Evolutionary conservation across 2,888 invertebrate species (phyloP).

Genomic region (Cotesia congregata): DNA sequence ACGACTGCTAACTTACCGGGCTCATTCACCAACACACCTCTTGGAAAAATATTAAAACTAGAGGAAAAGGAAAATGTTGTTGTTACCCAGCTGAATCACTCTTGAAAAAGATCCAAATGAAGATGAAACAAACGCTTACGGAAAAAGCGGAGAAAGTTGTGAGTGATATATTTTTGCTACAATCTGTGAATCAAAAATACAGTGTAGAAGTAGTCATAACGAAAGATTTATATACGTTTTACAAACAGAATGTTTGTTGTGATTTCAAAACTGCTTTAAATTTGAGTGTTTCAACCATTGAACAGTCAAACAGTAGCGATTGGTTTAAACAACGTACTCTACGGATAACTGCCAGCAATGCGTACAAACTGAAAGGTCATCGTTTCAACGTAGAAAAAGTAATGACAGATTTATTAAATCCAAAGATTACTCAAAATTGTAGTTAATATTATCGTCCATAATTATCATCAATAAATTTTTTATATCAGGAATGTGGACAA

Average conservation of each 20-base stretch:
- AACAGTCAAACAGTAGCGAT: constrained; percentile 37
- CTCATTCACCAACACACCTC: not conserved
- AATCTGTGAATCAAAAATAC: too few relatives aligned
- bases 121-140: too few relatives aligned
- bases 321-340: constrained; percentile 41
- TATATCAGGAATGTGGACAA: too few relatives aligned
- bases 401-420: constrained; percentile 19
- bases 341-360: constrained; percentile 47
- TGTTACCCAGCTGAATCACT: too few relatives aligned
- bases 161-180: too few relatives aligned
- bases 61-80: too few relatives aligned
- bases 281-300: constrained; percentile 39
- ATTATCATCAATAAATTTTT: too few relatives aligned
- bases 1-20: constrained; percentile 27
- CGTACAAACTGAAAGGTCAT: constrained; percentile 42
- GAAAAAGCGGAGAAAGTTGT: too few relatives aligned
- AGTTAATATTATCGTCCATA: too few relatives aligned
- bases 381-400: constrained; percentile 35
- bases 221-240: constrained; percentile 33
- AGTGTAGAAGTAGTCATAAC: too few relatives aligned
- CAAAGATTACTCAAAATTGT: not conserved
- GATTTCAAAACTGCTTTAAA: constrained; percentile 38
- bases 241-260: constrained; percentile 35
- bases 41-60: too few relatives aligned
- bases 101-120: too few relatives aligned